Conservation (phyloP, 2,888 invertebrate genomes). For the Drosophila austrosaltans region DNA sequence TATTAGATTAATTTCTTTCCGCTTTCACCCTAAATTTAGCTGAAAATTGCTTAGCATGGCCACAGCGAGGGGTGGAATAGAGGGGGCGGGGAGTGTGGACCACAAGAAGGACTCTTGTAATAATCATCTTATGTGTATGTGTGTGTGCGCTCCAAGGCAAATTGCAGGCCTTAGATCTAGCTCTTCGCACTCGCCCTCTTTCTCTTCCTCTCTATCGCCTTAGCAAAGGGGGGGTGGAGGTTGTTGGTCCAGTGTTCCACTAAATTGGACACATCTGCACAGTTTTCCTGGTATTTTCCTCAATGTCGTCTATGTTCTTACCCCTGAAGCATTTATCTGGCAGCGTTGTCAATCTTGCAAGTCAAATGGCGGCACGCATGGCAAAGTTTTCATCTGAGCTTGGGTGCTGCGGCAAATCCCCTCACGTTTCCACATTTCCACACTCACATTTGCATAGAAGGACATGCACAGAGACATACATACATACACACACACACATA, state of each 20-base stretch:
- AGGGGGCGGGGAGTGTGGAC: conserved; percentile 17
- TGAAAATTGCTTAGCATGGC: conserved; percentile 34
- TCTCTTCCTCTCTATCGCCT: too few relatives aligned
- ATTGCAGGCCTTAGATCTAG: conserved; percentile 43
- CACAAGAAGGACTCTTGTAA: conserved; percentile 21
- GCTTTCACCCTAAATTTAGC: conserved; percentile 39
- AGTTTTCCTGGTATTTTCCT: conserved; percentile 44
- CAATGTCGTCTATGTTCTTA: not conserved
- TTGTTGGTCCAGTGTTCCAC: conserved; percentile 58
- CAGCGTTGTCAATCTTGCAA: conserved; percentile 74
- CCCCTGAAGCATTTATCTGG: conserved; percentile 58
- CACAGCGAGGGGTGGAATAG: conserved; percentile 18
- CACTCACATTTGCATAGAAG: conserved; percentile 47
- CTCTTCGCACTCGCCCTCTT: conserved; percentile 4
- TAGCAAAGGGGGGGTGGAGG: conserved; percentile 22
- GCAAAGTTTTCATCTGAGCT: conserved; percentile 57
- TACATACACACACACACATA: conserved; percentile 59
- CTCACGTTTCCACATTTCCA: conserved; percentile 72
- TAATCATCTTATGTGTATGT: conserved; percentile 37
- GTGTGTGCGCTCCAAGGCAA: conserved; percentile 37
- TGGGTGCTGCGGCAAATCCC: conserved; percentile 62
- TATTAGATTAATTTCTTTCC: conserved; percentile 69
- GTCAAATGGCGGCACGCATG: conserved; percentile 77
- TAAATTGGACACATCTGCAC: conserved; percentile 76
- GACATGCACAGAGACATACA: conserved; percentile 14